A percentile compares a stretch with the other conserved stretches of the same genome.
Evolutionary conservation across 2,113 vertebrate genomes (phyloP).

Genomic region (Struthidea cinerea): DNA sequence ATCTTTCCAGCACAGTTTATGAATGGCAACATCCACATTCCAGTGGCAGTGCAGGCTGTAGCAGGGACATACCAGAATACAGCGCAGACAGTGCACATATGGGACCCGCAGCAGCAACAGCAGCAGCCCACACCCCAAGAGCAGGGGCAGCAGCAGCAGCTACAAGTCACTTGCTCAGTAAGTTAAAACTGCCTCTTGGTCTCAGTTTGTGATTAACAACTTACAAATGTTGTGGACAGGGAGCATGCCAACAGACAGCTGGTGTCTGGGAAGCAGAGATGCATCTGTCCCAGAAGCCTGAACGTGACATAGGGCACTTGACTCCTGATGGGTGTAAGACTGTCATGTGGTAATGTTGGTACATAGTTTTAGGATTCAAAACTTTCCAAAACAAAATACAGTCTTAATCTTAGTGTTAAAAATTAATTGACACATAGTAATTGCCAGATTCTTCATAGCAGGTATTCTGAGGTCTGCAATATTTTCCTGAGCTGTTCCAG

Average conservation of each 20-base stretch:
- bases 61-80: conserved; percentile 91
- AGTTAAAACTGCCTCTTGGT: conserved; percentile 37
- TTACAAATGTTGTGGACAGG: not conserved
- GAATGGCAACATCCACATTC: conserved; percentile 99
- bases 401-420: not conserved
- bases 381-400: not conserved
- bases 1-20: conserved; percentile 98
- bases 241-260: not conserved
- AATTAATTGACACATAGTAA: not conserved
- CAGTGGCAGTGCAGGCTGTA: conserved; percentile 96
- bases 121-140: conserved; percentile 85
- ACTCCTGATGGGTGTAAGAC: not conserved
- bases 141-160: conserved; percentile 86
- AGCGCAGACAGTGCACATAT: conserved; percentile 95
- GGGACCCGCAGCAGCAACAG: conserved; percentile 93
- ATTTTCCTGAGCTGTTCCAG: not conserved
- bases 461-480: not conserved
- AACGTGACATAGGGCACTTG: not conserved
- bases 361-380: not conserved
- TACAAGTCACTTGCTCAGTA: conserved; percentile 87
- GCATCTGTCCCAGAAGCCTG: not conserved
- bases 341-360: not conserved
- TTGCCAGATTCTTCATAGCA: not conserved
- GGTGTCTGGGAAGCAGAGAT: not conserved
- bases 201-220: not conserved